A percentile compares a stretch with the other conserved stretches of the same genome.
Conservation (phyloP, 2,888 invertebrate genomes). For the Hecatera dysodea region DNA sequence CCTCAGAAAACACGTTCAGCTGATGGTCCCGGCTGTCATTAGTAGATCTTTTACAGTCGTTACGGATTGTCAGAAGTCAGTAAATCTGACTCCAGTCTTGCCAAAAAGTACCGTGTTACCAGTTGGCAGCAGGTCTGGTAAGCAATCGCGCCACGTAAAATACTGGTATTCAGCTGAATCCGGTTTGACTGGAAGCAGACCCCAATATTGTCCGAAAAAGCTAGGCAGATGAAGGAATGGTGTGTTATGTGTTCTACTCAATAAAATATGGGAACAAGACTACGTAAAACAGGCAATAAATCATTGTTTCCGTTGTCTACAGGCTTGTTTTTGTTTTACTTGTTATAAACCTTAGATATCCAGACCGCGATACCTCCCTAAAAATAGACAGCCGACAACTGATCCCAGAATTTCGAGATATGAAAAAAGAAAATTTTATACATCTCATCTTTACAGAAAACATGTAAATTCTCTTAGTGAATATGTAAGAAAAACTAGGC, state of each 20-base stretch:
- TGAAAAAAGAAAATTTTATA: constrained; percentile 37
- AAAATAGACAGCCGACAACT: constrained; percentile 4
- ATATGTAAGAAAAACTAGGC: constrained; percentile 49
- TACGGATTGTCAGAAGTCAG: no score
- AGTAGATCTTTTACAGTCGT: no score
- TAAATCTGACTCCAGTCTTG: no score
- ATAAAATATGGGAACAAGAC: neutral
- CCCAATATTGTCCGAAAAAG: neutral
- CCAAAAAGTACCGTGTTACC: no score
- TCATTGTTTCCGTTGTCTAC: neutral
- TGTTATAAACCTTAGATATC: neutral
- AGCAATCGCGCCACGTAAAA: no score
- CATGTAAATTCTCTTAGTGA: constrained; percentile 55
- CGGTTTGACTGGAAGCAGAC: no score
- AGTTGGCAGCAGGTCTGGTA: no score
- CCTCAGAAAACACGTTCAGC: no score
- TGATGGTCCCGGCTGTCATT: no score
- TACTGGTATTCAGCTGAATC: no score
- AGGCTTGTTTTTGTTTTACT: neutral
- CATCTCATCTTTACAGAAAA: constrained; percentile 25
- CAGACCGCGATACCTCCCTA: neutral
- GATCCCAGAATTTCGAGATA: constrained; percentile 10
- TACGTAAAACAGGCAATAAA: constrained; percentile 1
- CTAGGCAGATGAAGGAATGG: no score
- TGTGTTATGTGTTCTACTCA: neutral